phyloP scores from a whole-genome alignment of 2,888 invertebrate species.

The Eubasilissa splendida region DNA sequence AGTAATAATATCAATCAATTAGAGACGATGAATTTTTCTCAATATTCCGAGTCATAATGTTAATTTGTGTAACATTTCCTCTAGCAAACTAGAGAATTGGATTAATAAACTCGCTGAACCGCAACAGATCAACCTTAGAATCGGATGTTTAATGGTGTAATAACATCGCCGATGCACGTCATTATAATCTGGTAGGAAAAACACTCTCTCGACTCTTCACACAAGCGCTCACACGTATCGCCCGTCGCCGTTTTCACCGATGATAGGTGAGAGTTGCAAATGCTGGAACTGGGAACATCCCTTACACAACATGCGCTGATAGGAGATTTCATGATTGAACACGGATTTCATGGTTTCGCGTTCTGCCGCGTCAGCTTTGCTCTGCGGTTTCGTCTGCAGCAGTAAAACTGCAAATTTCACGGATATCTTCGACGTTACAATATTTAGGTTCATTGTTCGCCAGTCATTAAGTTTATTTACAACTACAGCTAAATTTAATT shows the following conservation, averaged over 20 bases:
- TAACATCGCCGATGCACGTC: background rate
- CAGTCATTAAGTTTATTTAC: too few species aligned
- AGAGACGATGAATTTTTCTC: too few species aligned
- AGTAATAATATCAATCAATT: too few species aligned
- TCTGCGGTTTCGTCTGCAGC: constrained; percentile 1
- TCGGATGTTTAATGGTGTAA: background rate
- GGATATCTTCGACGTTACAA: background rate
- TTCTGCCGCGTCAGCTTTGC: background rate
- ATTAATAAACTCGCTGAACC: too few species aligned
- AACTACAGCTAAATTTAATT: too few species aligned
- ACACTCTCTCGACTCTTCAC: constrained; percentile 12
- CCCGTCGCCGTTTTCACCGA: constrained; percentile 18
- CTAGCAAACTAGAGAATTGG: too few species aligned
- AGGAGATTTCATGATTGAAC: constrained; percentile 14
- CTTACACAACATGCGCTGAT: background rate
- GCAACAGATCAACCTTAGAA: too few species aligned
- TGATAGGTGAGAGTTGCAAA: background rate
- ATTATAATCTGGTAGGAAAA: background rate
- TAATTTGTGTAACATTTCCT: too few species aligned
- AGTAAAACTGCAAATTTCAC: constrained; percentile 1
- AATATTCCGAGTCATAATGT: too few species aligned
- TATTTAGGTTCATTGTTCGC: too few species aligned
- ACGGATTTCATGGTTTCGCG: background rate
- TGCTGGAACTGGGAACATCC: background rate
- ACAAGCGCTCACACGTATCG: constrained; percentile 2